These are phyloP conservation scores for Myotis lucifugus DNA, from an alignment of 2,113 vertebrate species.

Conservation along the genomic window DNA sequence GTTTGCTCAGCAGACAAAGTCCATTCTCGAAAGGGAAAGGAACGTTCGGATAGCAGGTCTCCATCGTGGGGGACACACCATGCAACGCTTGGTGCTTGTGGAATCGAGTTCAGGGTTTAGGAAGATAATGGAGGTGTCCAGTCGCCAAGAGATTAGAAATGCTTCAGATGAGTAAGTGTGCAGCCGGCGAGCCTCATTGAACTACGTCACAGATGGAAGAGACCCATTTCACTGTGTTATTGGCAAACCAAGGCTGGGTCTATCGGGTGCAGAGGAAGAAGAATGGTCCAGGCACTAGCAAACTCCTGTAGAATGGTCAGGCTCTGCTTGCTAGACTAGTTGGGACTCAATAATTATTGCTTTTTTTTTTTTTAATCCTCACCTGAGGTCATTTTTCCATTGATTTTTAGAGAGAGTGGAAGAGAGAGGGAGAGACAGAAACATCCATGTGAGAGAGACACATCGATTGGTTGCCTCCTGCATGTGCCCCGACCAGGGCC, in stretches of 20 bases:
- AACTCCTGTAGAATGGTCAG: not conserved
- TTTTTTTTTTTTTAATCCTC: conserved; percentile 46
- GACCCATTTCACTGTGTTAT: not conserved
- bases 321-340: not conserved
- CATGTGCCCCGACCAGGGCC: too few relatives aligned
- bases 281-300: not conserved
- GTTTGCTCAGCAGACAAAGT: not conserved
- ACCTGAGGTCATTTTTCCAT: too few relatives aligned
- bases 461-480: too few relatives aligned
- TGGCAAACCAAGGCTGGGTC: not conserved
- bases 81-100: too few relatives aligned
- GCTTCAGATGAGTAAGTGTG: not conserved
- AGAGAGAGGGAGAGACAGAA: too few relatives aligned
- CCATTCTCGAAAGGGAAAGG: conserved; percentile 37
- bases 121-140: not conserved
- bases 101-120: not conserved
- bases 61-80: not conserved
- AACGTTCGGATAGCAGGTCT: not conserved
- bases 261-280: not conserved
- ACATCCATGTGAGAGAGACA: too few relatives aligned
- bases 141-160: not conserved
- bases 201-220: conserved; percentile 1
- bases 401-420: too few relatives aligned
- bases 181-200: not conserved
- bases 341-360: not conserved